Evolutionary conservation across 2,113 vertebrate species (phyloP), one percentile per base, ranked within the genome.

Genomic region (Eubucco bourcierii): DNA sequence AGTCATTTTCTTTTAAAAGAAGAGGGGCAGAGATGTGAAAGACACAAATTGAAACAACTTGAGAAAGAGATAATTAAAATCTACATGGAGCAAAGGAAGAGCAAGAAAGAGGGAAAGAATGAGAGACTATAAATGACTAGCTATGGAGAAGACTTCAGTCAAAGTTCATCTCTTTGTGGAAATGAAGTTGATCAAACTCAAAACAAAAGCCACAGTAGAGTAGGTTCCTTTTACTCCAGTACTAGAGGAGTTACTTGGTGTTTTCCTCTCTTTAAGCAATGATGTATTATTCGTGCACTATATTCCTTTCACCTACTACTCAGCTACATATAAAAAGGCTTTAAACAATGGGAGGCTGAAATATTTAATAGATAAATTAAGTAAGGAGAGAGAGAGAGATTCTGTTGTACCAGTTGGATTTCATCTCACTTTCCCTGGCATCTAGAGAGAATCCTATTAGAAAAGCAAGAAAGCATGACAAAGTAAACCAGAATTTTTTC

Each of bases 391-490:
- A 68, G 18, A 33, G 68, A 87, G 44, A 29, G 34, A 72, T 78
- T 83, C n/a, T 78, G 29, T 12, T 84, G 29, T 78, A 46, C 53
- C 88, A 75, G 29, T 6, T 65, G 78, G 50, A 84, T 55, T 65
- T 90, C 50, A 65, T 61, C 63, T 83, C 79, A n/a, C 59, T 39
- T 90, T 77, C 68, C 41, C 65, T 91, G 91, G 65, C 73, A 87
- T 72, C 53, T 61, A 50, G 75, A 53, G 67, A 87, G 84, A 95
- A 46, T 28, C 66, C 70, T 39, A 72, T 83, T 83, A 85, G 79
- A 90, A 92, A 93, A 90, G 77, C 73, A 83, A 93, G 68, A 94
- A 90, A 50, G 28, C 71, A 92, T n/a, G 59, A 76, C 74, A 80
- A 84, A 94, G 27, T 80, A 94, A 95, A 83, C 65, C 27, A 78